Percentiles rank a stretch among this genome's conserved stretches.
These are phyloP conservation scores for Gallinago undulata DNA, from an alignment of 2,113 vertebrate species.

Conservation along the genomic window DNA sequence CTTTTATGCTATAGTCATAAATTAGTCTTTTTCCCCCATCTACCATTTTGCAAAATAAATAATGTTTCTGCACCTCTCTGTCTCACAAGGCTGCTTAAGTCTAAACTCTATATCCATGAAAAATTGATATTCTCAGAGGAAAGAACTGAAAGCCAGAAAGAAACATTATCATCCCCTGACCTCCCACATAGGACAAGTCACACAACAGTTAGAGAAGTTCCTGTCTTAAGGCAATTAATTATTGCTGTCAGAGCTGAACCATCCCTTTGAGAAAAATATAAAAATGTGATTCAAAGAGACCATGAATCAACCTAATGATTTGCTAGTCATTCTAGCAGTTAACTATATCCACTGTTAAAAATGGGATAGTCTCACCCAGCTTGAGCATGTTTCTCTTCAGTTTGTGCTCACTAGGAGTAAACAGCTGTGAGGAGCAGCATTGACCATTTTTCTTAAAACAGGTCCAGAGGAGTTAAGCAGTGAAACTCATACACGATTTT, in stretches of 20 bases:
- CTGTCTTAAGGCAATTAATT: background rate
- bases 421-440: background rate
- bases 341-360: background rate
- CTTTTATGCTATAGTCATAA: background rate
- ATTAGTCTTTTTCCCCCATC: background rate
- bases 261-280: background rate
- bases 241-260: background rate
- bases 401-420: background rate
- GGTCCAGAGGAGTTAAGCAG: background rate
- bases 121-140: background rate
- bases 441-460: background rate
- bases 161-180: background rate
- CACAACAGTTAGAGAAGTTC: background rate
- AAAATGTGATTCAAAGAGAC: background rate
- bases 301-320: background rate
- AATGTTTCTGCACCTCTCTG: background rate
- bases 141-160: constrained; percentile 1
- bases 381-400: background rate
- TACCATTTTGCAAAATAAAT: background rate
- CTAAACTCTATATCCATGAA: background rate
- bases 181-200: background rate
- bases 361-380: background rate
- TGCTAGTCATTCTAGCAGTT: background rate
- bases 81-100: background rate
- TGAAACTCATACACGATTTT: background rate